Evolutionary conservation across 2,888 invertebrate genomes (phyloP).

Genomic region (Nymphalis c-album): DNA sequence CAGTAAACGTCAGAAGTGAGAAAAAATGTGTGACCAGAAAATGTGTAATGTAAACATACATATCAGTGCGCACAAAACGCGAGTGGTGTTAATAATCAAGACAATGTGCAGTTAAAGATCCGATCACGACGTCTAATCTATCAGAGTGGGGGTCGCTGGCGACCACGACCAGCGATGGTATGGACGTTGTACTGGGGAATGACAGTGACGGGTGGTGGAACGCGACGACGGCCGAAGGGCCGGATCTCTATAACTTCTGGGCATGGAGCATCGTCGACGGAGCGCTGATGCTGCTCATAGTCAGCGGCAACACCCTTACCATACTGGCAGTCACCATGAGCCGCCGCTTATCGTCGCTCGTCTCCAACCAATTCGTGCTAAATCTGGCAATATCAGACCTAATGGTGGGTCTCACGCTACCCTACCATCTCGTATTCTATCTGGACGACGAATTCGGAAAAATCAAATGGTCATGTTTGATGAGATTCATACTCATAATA

Average conservation of each 20-base stretch:
- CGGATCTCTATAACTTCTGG: conserved; percentile 74
- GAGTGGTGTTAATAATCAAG: conserved; percentile 62
- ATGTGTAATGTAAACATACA: conserved; percentile 49
- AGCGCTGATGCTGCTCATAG: conserved; percentile 83
- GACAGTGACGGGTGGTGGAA: conserved; percentile 65
- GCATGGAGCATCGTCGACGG: conserved; percentile 86
- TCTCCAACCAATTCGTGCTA: conserved; percentile 89
- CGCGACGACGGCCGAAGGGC: conserved; percentile 56
- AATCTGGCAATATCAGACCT: conserved; percentile 90
- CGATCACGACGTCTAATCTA: conserved; percentile 73
- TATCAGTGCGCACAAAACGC: conserved; percentile 50
- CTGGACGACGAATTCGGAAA: conserved; percentile 82
- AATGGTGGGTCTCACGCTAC: conserved; percentile 88
- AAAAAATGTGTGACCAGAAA: conserved; percentile 35
- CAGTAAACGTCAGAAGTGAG: conserved; percentile 21
- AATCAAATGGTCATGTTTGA: conserved; percentile 84
- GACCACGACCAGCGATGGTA: conserved; percentile 77
- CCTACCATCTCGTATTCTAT: conserved; percentile 90
- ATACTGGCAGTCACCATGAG: conserved; percentile 87
- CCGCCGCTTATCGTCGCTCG: conserved; percentile 84
- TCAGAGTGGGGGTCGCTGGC: conserved; percentile 73
- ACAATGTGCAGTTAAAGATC: conserved; percentile 61
- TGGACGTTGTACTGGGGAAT: conserved; percentile 74
- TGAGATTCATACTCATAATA: conserved; percentile 87
- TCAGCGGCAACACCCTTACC: conserved; percentile 88